A percentile compares a stretch with the other conserved stretches of the same genome.
phyloP scores from a whole-genome alignment of 2,888 invertebrate species.

The Choristoneura rosaceana region DNA sequence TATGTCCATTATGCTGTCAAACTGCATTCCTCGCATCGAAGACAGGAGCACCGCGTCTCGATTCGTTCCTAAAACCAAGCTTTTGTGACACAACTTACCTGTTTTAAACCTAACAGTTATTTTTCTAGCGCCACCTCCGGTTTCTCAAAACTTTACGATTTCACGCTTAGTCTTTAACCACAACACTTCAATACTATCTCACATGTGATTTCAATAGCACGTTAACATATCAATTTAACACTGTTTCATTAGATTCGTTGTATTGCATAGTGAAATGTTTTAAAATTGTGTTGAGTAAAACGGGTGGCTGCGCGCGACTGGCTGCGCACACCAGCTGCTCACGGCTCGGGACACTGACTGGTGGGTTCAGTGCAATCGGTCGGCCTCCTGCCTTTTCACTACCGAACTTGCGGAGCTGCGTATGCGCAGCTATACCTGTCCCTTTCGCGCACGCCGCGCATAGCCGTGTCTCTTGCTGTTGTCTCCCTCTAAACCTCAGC shows the following conservation, averaged over 20 bases:
- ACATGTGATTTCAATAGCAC: slow-evolving; percentile 57
- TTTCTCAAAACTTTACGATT: slow-evolving; percentile 63
- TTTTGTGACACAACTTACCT: slow-evolving; percentile 83
- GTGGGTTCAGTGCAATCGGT: slow-evolving; percentile 68
- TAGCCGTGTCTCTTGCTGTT: slow-evolving; percentile 39
- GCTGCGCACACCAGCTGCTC: slow-evolving; percentile 75
- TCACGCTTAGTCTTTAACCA: slow-evolving; percentile 60
- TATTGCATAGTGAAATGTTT: slow-evolving; percentile 57
- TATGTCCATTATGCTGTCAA: slow-evolving; percentile 79
- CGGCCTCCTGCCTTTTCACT: slow-evolving; percentile 72
- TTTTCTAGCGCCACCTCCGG: slow-evolving; percentile 66
- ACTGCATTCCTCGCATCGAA: slow-evolving; percentile 82
- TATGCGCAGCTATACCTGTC: slow-evolving; percentile 67
- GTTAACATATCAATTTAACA: slow-evolving; percentile 65
- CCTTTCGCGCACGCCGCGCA: slow-evolving; percentile 51
- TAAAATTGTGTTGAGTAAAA: slow-evolving; percentile 68
- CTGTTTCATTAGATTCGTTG: slow-evolving; percentile 70
- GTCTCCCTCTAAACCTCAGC: slow-evolving; percentile 56
- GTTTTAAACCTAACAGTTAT: slow-evolving; percentile 81
- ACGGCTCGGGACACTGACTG: slow-evolving; percentile 78
- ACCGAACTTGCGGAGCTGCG: slow-evolving; percentile 69
- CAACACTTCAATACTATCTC: slow-evolving; percentile 71
- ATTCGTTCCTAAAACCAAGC: slow-evolving; percentile 70
- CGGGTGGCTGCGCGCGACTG: slow-evolving; percentile 69
- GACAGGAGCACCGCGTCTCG: slow-evolving; percentile 80